A percentile compares a stretch with the other conserved stretches of the same genome.
These are phyloP conservation scores for Harpalus rubripes DNA, from an alignment of 2,888 invertebrate species.

Conservation along the genomic window DNA sequence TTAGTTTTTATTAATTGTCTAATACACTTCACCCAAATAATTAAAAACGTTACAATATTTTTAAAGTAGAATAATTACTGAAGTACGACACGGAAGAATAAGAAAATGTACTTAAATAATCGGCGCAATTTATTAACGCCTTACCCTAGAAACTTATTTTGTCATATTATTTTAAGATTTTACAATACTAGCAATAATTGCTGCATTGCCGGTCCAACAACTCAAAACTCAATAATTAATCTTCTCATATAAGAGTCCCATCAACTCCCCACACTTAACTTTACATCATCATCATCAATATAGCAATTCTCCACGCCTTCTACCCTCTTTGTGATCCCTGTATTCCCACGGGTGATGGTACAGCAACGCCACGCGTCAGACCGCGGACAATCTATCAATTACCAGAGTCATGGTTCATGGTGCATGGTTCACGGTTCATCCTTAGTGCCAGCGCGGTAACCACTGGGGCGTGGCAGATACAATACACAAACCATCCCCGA, in stretches of 20 bases:
- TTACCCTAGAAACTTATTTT: too few species aligned
- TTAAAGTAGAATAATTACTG: too few species aligned
- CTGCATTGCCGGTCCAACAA: too few species aligned
- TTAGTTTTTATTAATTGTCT: too few species aligned
- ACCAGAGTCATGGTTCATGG: conserved; percentile 71
- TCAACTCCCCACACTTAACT: conserved; percentile 1
- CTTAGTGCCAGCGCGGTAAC: conserved; percentile 73
- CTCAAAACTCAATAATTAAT: background rate
- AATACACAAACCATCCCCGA: conserved; percentile 17
- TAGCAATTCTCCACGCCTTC: conserved; percentile 32
- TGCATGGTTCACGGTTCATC: conserved; percentile 60
- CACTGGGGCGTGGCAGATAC: conserved; percentile 70
- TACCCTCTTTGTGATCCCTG: background rate
- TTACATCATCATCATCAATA: conserved; percentile 7
- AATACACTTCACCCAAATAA: too few species aligned
- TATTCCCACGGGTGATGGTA: conserved; percentile 4
- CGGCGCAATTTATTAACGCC: too few species aligned
- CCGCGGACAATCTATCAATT: conserved; percentile 76
- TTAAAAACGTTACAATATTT: too few species aligned
- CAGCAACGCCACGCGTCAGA: conserved; percentile 67
- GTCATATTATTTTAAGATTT: too few species aligned
- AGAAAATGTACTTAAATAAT: too few species aligned
- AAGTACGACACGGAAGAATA: too few species aligned
- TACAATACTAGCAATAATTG: too few species aligned
- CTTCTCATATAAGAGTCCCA: background rate